Conservation (phyloP, 2,113 vertebrate genomes). For the Mobula hypostoma region DNA sequence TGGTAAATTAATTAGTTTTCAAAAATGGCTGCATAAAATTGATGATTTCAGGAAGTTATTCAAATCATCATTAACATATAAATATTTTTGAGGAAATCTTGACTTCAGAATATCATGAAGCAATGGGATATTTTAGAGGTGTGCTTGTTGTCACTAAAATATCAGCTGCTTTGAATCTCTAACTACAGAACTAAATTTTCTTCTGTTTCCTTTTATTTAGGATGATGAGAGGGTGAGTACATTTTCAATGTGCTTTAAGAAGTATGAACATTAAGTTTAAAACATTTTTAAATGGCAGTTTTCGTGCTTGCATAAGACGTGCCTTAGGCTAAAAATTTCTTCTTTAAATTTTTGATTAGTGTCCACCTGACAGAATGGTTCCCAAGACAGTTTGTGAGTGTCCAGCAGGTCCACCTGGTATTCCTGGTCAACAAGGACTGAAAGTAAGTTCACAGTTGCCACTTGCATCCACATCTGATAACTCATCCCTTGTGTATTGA, state of each 20-base stretch:
- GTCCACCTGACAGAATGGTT: conserved; percentile 53
- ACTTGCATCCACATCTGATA: not conserved
- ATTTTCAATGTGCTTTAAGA: not conserved
- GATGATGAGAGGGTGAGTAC: conserved; percentile 65
- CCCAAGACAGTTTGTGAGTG: conserved; percentile 53
- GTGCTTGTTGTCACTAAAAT: not conserved
- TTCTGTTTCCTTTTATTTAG: conserved; percentile 44
- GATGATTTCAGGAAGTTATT: not conserved
- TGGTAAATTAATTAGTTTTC: not conserved
- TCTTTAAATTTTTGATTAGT: conserved; percentile 46
- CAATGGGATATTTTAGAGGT: not conserved
- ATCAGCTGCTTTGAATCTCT: not conserved
- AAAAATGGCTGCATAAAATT: too few relatives aligned
- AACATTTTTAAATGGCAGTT: not conserved
- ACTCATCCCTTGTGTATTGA: not conserved
- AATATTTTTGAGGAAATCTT: not conserved
- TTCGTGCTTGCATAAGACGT: not conserved
- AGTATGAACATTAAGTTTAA: not conserved
- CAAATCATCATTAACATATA: not conserved
- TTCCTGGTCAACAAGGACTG: conserved; percentile 51
- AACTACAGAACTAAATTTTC: not conserved
- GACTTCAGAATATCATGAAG: not conserved
- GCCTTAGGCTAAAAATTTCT: not conserved
- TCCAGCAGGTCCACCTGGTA: conserved; percentile 45
- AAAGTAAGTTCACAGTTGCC: conserved; percentile 40